These are phyloP conservation scores for Indri indri DNA, from an alignment of 2,113 vertebrate genomes.

Conservation along the genomic window DNA sequence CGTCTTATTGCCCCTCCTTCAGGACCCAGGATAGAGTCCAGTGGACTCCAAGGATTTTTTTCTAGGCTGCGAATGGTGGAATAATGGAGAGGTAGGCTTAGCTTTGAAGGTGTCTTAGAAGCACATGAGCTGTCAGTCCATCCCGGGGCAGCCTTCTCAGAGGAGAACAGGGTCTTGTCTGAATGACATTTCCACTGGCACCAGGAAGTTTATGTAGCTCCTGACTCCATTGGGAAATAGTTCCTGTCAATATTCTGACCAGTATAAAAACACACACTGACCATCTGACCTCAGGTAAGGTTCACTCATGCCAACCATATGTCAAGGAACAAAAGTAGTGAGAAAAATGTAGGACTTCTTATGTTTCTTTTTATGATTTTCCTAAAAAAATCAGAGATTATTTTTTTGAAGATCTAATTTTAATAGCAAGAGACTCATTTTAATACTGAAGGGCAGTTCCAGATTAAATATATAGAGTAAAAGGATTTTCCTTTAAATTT, in stretches of 20 bases:
- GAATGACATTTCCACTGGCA: not conserved
- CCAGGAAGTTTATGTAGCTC: not conserved
- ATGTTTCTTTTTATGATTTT: not conserved
- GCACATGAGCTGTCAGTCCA: not conserved
- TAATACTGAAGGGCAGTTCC: not conserved
- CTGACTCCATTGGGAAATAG: not conserved
- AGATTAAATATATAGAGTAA: not conserved
- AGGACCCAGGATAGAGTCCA: not conserved
- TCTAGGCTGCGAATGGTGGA: not conserved
- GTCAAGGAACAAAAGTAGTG: slow-evolving; percentile 48
- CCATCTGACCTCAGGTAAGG: not conserved
- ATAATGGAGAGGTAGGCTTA: not conserved
- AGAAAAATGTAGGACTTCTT: slow-evolving; percentile 28
- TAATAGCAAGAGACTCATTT: not conserved
- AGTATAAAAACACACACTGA: not conserved
- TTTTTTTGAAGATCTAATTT: not conserved
- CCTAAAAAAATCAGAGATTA: not conserved
- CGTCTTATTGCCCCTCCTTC: not conserved
- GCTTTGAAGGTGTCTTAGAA: not conserved
- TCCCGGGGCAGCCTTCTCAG: not conserved
- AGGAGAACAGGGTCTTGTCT: not conserved
- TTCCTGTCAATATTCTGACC: not conserved
- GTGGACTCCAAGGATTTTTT: accelerated
- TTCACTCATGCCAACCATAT: not conserved
- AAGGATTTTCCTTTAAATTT: not conserved